Base-by-base conservation (phyloP, 2,888 invertebrate genomes). In the Drosophila stalkeri region DNA sequence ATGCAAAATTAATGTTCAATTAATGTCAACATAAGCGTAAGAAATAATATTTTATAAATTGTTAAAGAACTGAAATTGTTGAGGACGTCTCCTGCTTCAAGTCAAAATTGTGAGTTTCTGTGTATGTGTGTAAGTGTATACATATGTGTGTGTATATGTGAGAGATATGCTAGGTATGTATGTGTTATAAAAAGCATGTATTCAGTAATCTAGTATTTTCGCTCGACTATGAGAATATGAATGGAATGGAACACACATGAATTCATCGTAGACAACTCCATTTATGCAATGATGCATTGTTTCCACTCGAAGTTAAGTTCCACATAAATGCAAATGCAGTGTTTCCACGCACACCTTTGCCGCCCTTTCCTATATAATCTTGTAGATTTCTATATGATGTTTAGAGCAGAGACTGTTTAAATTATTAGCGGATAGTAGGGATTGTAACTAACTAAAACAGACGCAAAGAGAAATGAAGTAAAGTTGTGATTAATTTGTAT, bases 401-500 rank as follows among this genome's bases (percentile, higher is more conserved):
- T 16, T 47, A 8, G 31, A 20, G 44, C 14, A 46, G 46, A 49
- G 49, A 49, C 49, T 18, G 2, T 16, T 49, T 3, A 67, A 67
- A 67, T 49, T 35, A 67, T 35, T 54, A 37, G 14, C 55, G 47
- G 20, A 16, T 27, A 33, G 7, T 35, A n/a, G n/a, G 33, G 41
- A 1, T 37, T 18, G 16, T 65, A 67, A 67, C 27, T 27, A 65
- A 67, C 54, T 47, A 5, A 5, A 66, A 67, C 12, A 37, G 49
- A 67, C 65, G 27, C 67, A 67, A 67, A 65, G 47, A 67, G 47
- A 65, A 67, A 67, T 65, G 14, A 67, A 67, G 33, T 55, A 54
- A 47, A 39, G 20, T 66, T 33, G 35, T 31, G n/a, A 23, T 64
- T 18, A 18, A 52, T 12, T 16, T 44, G 18, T 1, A n/a, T n/a